Percentiles rank a stretch among this genome's conserved stretches.
Conservation (phyloP, 2,888 invertebrate species). For the Heteromyza rotundicornis region DNA sequence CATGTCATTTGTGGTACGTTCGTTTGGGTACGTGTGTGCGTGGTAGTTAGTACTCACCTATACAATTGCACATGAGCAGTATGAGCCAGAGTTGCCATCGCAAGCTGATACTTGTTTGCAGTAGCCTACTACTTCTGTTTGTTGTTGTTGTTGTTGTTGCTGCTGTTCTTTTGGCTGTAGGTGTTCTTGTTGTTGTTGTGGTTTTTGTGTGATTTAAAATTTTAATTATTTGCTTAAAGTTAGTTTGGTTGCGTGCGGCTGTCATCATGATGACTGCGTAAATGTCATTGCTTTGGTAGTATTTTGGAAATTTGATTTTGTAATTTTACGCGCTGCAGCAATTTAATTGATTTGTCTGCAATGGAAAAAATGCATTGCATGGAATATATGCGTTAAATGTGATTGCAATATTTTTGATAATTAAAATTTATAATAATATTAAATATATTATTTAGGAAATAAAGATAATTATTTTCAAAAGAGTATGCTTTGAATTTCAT, state of each 20-base stretch:
- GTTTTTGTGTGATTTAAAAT: conserved; percentile 11
- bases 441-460: too few relatives aligned
- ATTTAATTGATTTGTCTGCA: too few relatives aligned
- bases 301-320: too few relatives aligned
- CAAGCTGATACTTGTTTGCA: conserved; percentile 24
- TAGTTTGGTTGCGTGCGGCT: neutral
- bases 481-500: too few relatives aligned
- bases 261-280: neutral
- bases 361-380: too few relatives aligned
- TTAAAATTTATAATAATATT: too few relatives aligned
- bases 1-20: too few relatives aligned
- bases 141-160: conserved; percentile 7
- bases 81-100: conserved; percentile 53
- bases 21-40: too few relatives aligned
- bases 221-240: conserved; percentile 7
- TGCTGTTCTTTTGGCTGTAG: conserved; percentile 13
- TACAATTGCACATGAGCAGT: conserved; percentile 56
- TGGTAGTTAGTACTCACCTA: conserved; percentile 61
- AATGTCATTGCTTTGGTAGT: conserved; percentile 4
- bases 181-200: conserved; percentile 9
- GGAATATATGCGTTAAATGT: too few relatives aligned
- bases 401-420: too few relatives aligned
- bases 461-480: too few relatives aligned
- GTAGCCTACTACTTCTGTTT: conserved; percentile 22
- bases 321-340: too few relatives aligned